Base-by-base conservation (phyloP, 2,113 vertebrate species). In the Podilymbus podiceps region DNA sequence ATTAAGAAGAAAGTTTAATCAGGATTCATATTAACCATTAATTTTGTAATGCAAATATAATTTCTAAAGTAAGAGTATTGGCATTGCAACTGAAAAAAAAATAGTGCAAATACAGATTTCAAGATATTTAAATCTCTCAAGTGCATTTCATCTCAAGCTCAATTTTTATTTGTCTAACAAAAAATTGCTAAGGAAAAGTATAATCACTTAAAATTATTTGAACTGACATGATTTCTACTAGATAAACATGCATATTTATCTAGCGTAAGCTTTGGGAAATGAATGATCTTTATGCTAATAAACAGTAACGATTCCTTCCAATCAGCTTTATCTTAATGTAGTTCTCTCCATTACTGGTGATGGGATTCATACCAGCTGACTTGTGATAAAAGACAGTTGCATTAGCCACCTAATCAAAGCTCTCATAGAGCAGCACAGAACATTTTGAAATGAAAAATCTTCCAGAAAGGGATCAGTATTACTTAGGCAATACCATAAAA, bases 231-330 rank as follows among this genome's bases (percentile, higher is more conserved):
- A 53, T 88, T 95, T 95, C 47, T 91, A 52, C 60, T 63, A 72
- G 56, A 58, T 81, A 42, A 11, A 38, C 24, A 63, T 88, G 28
- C 13, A 46, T 96, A 93, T 94, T 96, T 90, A 93, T 72, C 58
- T 78, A 55, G 25, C 49, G 13, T 46, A 64, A 64, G 52, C 24
- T 87, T 72, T 84, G 35, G 31, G 35, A 96, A 94, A 96, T 85
- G 40, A 97, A 84, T 94, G 25, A 88, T 93, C 72, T 94, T 91
- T 80, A 58, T 94, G 72, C 50, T 96, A 96, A 97, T 93, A 95
- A 91, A 53, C 40, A 44, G 27, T 85, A 91, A 97, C 94, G 42
- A 96, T 96, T 94, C 56, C 46, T 80, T 89, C 33, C 63, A 77
- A 85, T 93, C 89, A 93, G 17, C 46, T 95, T 90, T 89, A 88